Conservation (phyloP, 2,797 vertebrate species). For the Coregonus suidteri region DNA sequence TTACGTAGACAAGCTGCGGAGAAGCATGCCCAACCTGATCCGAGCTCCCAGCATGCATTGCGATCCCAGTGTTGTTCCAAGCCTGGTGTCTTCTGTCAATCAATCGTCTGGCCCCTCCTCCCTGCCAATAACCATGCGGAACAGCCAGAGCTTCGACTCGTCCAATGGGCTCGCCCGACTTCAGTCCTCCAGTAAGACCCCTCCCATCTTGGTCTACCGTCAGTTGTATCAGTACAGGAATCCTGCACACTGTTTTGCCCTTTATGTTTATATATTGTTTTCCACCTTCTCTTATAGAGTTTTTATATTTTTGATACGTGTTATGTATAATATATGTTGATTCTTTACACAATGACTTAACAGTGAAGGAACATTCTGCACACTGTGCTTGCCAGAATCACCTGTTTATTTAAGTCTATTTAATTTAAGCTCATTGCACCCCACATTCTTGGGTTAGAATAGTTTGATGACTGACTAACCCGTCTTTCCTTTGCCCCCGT, state of each 20-base stretch:
- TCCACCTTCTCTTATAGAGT: background rate
- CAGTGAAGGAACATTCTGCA: no score
- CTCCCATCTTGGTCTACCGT: slow-evolving; percentile 1
- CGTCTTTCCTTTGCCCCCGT: background rate
- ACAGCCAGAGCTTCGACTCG: slow-evolving; percentile 97
- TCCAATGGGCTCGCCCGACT: slow-evolving; percentile 87
- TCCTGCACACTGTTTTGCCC: background rate
- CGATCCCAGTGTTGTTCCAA: slow-evolving; percentile 82
- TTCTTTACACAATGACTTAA: no score
- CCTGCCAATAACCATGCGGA: slow-evolving; percentile 81
- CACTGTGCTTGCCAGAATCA: no score
- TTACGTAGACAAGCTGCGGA: slow-evolving; percentile 88
- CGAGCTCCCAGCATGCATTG: slow-evolving; percentile 95
- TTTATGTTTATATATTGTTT: background rate
- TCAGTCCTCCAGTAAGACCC: slow-evolving; percentile 89
- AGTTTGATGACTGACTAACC: background rate
- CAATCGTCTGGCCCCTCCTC: slow-evolving; percentile 77
- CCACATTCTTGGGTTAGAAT: no score
- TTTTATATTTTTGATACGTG: no score
- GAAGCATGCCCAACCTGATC: slow-evolving; percentile 97
- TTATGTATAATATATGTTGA: background rate
- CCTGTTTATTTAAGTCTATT: no score
- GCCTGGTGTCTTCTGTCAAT: slow-evolving; percentile 74
- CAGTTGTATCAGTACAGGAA: slow-evolving; percentile 32
- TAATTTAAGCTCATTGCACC: no score